A percentile compares a stretch with the other conserved stretches of the same genome.
phyloP scores from a whole-genome alignment of 2,797 vertebrate species.

The Iguana delicatissima region DNA sequence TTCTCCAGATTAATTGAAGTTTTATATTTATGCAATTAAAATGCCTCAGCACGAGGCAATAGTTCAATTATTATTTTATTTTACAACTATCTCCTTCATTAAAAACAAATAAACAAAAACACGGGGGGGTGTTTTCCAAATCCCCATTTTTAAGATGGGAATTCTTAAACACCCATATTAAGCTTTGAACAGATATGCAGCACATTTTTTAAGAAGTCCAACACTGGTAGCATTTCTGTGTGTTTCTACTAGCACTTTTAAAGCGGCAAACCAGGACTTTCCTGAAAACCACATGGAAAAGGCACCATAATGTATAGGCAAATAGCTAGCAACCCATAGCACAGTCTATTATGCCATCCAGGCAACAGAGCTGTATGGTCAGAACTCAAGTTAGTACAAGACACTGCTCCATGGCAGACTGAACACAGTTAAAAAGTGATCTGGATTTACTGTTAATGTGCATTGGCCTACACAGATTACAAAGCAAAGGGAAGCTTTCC shows the following conservation, averaged over 20 bases:
- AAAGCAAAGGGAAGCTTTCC: constrained; percentile 25
- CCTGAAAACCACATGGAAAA: constrained; percentile 66
- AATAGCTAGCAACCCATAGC: constrained; percentile 48
- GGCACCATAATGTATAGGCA: constrained; percentile 55
- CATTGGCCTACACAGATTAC: constrained; percentile 49
- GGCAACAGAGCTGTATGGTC: background rate
- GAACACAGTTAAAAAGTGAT: constrained; percentile 54
- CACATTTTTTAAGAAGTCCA: constrained; percentile 58
- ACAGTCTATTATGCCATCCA: constrained; percentile 24
- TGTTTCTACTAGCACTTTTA: constrained; percentile 54
- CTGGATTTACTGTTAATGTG: constrained; percentile 59
- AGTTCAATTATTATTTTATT: constrained; percentile 66
- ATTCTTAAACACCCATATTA: constrained; percentile 26
- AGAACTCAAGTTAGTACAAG: constrained; percentile 32
- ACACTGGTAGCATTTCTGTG: constrained; percentile 45
- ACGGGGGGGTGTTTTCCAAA: constrained; percentile 55
- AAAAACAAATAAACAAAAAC: constrained; percentile 48
- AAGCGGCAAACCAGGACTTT: constrained; percentile 70
- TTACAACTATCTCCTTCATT: constrained; percentile 57
- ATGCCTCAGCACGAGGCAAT: constrained; percentile 64
- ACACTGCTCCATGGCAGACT: constrained; percentile 49
- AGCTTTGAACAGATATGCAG: constrained; percentile 47
- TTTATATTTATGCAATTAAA: constrained; percentile 54
- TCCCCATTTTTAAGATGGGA: constrained; percentile 57
- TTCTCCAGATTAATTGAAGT: constrained; percentile 35